These are phyloP conservation scores for Heliothis peltigera DNA, from an alignment of 2,888 invertebrate species.

Conservation along the genomic window DNA sequence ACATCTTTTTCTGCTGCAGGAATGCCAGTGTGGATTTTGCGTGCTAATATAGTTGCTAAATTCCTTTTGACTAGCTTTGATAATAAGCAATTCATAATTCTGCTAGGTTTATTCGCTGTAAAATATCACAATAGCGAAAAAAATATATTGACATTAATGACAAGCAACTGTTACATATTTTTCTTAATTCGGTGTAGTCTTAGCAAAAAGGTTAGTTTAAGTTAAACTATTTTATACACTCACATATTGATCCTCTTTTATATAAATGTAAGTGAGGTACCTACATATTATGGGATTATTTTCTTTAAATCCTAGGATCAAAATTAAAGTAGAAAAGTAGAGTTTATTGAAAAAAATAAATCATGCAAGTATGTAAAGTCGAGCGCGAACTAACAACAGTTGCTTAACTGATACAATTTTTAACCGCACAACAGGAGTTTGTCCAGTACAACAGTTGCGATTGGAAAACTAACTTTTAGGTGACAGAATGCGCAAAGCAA, in stretches of 20 bases:
- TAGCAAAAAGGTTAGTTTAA: too few relatives aligned
- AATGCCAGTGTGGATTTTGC: slow-evolving; percentile 10
- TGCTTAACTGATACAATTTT: slow-evolving; percentile 28
- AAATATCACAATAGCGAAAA: slow-evolving; percentile 3
- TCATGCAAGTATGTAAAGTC: background rate
- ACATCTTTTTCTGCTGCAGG: slow-evolving; percentile 14
- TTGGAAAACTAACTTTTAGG: slow-evolving; percentile 39
- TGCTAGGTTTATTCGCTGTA: slow-evolving; percentile 1
- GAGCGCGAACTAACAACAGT: slow-evolving; percentile 1
- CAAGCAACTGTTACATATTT: background rate
- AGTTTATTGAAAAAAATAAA: slow-evolving; percentile 1
- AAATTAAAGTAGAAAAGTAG: background rate
- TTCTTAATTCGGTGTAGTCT: background rate
- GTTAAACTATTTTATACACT: too few relatives aligned
- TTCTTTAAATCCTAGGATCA: background rate
- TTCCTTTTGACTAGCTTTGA: slow-evolving; percentile 18
- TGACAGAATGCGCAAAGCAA: slow-evolving; percentile 34
- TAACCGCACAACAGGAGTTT: slow-evolving; percentile 29
- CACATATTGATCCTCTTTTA: too few relatives aligned
- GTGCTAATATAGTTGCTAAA: slow-evolving; percentile 5
- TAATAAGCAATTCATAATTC: slow-evolving; percentile 43
- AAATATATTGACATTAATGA: slow-evolving; percentile 21
- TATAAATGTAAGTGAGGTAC: too few relatives aligned
- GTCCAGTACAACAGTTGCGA: slow-evolving; percentile 40
- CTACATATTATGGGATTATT: background rate